These are phyloP conservation scores for Meriones psammophilus DNA, from an alignment of 2,797 vertebrate genomes.

Conservation along the genomic window DNA sequence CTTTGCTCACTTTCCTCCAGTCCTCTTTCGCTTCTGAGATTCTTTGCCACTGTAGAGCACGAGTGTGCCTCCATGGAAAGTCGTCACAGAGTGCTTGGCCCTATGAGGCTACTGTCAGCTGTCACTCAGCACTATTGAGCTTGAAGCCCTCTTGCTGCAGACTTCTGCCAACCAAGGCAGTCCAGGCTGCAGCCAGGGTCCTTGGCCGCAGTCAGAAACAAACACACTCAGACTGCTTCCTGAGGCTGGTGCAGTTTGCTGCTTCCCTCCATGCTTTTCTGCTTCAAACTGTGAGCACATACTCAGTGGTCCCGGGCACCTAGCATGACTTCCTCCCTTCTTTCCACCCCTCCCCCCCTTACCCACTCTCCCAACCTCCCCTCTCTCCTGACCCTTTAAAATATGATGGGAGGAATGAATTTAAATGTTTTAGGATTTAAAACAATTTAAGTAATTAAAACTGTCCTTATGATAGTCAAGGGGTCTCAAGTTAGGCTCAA, in stretches of 20 bases:
- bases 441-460: slow-evolving; percentile 42
- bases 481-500: neutral
- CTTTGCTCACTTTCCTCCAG: slow-evolving; percentile 12
- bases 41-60: neutral
- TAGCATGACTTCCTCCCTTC: neutral
- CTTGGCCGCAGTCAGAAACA: neutral
- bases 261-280: neutral
- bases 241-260: neutral
- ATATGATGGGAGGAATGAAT: neutral
- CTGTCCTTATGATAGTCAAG: slow-evolving; percentile 1
- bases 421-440: slow-evolving; percentile 53
- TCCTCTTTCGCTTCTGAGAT: neutral
- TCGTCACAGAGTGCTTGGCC: neutral
- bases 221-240: neutral
- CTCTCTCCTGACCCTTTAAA: neutral
- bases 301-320: neutral
- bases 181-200: neutral
- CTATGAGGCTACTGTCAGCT: neutral
- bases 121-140: neutral
- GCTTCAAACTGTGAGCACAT: neutral
- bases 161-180: neutral
- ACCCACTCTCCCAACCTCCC: neutral
- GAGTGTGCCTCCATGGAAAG: neutral
- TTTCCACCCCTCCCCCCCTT: fast-evolving
- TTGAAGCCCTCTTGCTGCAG: slow-evolving; percentile 26